Evolutionary conservation across 2,113 vertebrate species (phyloP).

Genomic region (Phasianus colchicus): DNA sequence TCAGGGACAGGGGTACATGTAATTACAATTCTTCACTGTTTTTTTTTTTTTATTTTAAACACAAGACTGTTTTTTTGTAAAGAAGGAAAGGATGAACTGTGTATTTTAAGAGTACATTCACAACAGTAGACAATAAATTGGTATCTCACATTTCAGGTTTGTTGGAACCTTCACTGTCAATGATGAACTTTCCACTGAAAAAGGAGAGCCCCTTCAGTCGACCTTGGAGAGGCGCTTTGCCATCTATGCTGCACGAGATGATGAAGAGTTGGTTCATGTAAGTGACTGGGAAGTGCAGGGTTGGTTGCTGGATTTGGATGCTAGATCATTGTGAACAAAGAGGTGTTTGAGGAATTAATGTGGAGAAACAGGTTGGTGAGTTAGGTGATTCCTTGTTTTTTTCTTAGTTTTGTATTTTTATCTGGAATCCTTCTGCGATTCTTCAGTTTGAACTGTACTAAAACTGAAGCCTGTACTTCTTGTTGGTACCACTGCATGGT

Average conservation of each 20-base stretch:
- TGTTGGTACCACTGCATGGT: not conserved
- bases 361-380: not conserved
- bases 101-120: not conserved
- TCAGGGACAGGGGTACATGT: not conserved
- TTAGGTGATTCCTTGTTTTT: not conserved
- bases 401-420: not conserved
- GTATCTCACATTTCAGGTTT: conserved; percentile 79
- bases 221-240: conserved; percentile 87
- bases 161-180: conserved; percentile 88
- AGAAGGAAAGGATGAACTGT: not conserved
- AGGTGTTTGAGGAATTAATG: not conserved
- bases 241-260: conserved; percentile 82
- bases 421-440: not conserved
- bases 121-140: not conserved
- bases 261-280: conserved; percentile 92
- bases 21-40: not conserved
- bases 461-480: not conserved
- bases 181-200: conserved; percentile 79
- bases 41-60: not conserved
- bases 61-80: not conserved
- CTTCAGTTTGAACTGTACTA: not conserved
- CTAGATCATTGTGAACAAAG: not conserved
- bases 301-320: not conserved
- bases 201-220: conserved; percentile 66
- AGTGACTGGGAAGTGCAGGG: conserved; percentile 48